Evolutionary conservation across 2,797 vertebrate species (phyloP), one percentile per base, ranked within the genome.

Genomic region (Sylvilagus floridanus): DNA sequence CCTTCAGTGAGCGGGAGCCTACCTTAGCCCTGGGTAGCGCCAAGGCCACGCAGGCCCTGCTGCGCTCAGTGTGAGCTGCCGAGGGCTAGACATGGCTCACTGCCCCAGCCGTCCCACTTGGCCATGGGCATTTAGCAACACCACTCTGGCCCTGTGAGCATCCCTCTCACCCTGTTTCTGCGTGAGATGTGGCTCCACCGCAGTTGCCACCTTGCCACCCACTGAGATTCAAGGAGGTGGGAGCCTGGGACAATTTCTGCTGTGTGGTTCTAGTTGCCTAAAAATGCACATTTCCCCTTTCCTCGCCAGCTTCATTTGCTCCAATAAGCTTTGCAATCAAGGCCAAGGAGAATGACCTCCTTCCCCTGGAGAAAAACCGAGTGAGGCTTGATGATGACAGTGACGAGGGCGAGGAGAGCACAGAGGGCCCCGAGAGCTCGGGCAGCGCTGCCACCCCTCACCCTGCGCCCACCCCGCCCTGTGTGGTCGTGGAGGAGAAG

Each of bases 241-340:
- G 77, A 66, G 21, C 91, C 79, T 62, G 0, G 63, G 47, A 14
- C 4, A 42, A 0, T 42, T 17, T 75, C 42, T 30, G 8, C 72
- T 28, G 47, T 75, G 63, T 50, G 37, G 77, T 10, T 28, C 78
- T 57, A 19, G 54, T 50, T 37, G 17, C 94, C 75, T 88, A 68
- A 86, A 60, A 83, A 10, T 26, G 26, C 57, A n/a, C 10, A 85
- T 97, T 54, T 73, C 78, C 75, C 76, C 13, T 97, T 98, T 95
- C 63, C 91, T 96, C 92, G 90, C 81, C 98, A 99, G 99, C 98
- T 52, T 99, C 99, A 1, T 99, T 99, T 98, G 99, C 99, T n/a
- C 99, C 99, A 21, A 99, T 99, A 98, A 99, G 99, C 96, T 99
- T 99, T 97, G 99, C 99, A 52, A 99, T 99, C 97, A 99, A 99